Conservation (phyloP, 2,797 vertebrate genomes). For the Picus viridis region DNA sequence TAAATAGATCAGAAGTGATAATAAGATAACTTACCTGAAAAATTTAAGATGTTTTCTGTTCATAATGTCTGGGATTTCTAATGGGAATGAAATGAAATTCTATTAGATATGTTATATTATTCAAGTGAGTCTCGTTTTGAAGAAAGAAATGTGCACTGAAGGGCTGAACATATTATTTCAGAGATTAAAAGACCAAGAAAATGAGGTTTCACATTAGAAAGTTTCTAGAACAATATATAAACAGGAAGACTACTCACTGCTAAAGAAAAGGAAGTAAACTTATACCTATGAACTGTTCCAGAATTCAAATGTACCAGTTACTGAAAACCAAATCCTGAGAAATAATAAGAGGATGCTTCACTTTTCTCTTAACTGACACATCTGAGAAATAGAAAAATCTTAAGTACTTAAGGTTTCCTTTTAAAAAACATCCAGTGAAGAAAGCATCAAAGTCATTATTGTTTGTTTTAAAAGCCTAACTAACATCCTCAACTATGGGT, state of each 20-base stretch:
- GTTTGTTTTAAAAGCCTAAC: background rate
- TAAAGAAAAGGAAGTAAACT: background rate
- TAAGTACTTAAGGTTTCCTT: background rate
- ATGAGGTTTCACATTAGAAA: background rate
- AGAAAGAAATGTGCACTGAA: background rate
- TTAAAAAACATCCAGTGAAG: background rate
- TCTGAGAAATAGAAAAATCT: background rate
- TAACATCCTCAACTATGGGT: background rate
- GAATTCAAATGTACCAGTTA: background rate
- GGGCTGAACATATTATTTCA: background rate
- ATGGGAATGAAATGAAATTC: conserved; percentile 37
- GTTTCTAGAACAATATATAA: background rate
- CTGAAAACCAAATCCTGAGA: background rate
- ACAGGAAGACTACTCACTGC: background rate
- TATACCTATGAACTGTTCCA: background rate
- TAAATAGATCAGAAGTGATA: background rate
- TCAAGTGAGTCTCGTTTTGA: background rate
- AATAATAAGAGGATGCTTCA: background rate
- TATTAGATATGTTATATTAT: background rate
- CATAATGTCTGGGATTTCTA: conserved; percentile 96
- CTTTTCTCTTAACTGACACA: background rate
- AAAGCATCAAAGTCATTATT: background rate
- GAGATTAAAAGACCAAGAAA: background rate
- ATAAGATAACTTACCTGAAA: conserved; percentile 86
- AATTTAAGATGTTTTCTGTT: conserved; percentile 88